A percentile compares a stretch with the other conserved stretches of the same genome.
These are phyloP conservation scores for Semnornis frantzii DNA, from an alignment of 2,113 vertebrate species.

Conservation along the genomic window DNA sequence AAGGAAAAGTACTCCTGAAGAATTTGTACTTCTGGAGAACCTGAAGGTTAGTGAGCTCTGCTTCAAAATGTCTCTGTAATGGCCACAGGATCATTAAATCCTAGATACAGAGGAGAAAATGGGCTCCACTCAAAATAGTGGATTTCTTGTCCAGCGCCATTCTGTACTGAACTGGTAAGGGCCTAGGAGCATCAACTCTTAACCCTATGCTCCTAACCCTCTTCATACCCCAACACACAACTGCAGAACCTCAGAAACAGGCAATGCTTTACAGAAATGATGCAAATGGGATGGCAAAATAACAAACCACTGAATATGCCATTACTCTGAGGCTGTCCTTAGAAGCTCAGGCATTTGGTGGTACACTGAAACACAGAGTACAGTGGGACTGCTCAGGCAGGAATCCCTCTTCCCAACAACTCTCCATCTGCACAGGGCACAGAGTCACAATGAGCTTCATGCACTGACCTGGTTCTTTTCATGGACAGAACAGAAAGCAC, in stretches of 20 bases:
- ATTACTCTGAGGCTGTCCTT: not conserved
- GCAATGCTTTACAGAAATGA: conserved; percentile 21
- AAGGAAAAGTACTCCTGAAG: not conserved
- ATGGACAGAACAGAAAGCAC: conserved; percentile 93
- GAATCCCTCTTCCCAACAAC: conserved; percentile 11
- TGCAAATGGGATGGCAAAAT: conserved; percentile 25
- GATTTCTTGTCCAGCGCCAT: not conserved
- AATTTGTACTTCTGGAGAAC: not conserved
- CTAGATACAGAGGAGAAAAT: not conserved
- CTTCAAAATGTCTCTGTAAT: not conserved
- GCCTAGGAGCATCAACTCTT: not conserved
- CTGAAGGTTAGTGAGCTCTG: not conserved
- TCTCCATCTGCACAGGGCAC: not conserved
- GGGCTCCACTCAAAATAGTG: not conserved
- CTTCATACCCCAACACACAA: not conserved
- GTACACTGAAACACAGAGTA: not conserved
- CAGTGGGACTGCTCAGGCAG: not conserved
- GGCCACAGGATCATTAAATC: not conserved
- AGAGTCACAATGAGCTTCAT: conserved; percentile 43
- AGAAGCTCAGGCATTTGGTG: not conserved
- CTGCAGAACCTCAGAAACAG: not conserved
- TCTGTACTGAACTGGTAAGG: not conserved
- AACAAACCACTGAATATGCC: not conserved
- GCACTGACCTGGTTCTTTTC: conserved; percentile 95
- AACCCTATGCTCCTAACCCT: not conserved